Percentiles rank a stretch among this genome's conserved stretches.
phyloP scores from a whole-genome alignment of 2,113 vertebrate genomes.

The Periophthalmodon schlosseri region DNA sequence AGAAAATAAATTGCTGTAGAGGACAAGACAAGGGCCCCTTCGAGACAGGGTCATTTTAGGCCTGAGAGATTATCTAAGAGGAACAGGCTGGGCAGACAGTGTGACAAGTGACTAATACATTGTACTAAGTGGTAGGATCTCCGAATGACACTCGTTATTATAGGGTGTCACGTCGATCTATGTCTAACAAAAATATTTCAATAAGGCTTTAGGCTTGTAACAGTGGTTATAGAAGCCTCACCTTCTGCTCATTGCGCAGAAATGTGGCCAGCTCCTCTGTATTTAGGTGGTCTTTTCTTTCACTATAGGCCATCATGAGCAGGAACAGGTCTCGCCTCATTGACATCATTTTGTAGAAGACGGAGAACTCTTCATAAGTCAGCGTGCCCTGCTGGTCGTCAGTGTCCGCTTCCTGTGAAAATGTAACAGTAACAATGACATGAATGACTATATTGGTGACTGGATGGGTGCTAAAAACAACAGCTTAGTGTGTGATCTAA shows the following conservation, averaged over 20 bases:
- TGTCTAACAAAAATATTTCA: not conserved
- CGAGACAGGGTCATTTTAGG: slow-evolving; percentile 43
- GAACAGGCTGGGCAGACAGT: slow-evolving; percentile 35
- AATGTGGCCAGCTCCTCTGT: slow-evolving; percentile 89
- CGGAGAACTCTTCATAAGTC: slow-evolving; percentile 94
- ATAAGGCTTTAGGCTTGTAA: not conserved
- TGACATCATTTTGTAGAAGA: slow-evolving; percentile 99
- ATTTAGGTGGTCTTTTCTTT: slow-evolving; percentile 94
- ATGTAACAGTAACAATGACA: not conserved
- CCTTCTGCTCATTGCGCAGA: slow-evolving; percentile 92
- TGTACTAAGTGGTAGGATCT: slow-evolving; percentile 17
- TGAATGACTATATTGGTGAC: not conserved
- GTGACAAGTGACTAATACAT: slow-evolving; percentile 17
- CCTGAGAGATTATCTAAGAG: slow-evolving; percentile 38
- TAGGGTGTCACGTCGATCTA: not conserved
- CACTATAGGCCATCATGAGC: slow-evolving; percentile 90
- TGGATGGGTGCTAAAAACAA: not conserved
- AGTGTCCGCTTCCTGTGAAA: slow-evolving; percentile 90
- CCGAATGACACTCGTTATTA: slow-evolving; percentile 14
- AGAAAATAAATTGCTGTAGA: slow-evolving; percentile 13
- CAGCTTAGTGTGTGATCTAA: slow-evolving; percentile 5
- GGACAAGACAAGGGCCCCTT: slow-evolving; percentile 18
- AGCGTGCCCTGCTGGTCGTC: slow-evolving; percentile 95
- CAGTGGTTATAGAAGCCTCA: slow-evolving; percentile 47
- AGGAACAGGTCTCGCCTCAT: slow-evolving; percentile 91